A percentile compares a stretch with the other conserved stretches of the same genome.
These are phyloP conservation scores for Phytoseiulus persimilis DNA, from an alignment of 2,888 invertebrate species.

Conservation along the genomic window DNA sequence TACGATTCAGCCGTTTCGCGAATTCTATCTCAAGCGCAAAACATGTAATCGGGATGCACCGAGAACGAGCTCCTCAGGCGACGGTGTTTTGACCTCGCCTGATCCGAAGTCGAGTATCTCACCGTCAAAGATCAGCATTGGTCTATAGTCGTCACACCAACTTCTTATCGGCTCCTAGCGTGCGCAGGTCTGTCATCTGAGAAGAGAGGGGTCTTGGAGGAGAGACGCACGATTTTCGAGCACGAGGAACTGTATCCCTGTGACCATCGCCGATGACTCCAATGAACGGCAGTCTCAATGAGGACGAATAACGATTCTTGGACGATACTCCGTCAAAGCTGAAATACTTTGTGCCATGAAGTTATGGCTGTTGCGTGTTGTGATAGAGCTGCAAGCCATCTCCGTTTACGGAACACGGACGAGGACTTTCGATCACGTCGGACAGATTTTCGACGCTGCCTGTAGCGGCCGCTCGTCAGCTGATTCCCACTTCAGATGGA, in stretches of 20 bases:
- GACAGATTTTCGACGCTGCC: background rate
- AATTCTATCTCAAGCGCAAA: too few relatives aligned
- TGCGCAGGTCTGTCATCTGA: background rate
- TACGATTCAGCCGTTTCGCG: too few relatives aligned
- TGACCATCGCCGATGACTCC: background rate
- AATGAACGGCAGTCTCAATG: background rate
- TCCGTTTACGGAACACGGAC: background rate
- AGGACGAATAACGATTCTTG: background rate
- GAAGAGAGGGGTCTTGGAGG: background rate
- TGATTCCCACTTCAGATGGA: background rate
- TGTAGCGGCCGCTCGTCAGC: background rate
- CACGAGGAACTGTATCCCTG: background rate
- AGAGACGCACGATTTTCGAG: background rate
- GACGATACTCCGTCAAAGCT: background rate
- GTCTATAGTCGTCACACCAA: background rate
- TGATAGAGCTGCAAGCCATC: background rate
- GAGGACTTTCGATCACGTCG: background rate
- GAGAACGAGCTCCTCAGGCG: too few relatives aligned
- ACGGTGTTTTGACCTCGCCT: too few relatives aligned
- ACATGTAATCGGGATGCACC: too few relatives aligned
- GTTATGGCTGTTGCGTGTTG: background rate
- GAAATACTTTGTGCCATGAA: background rate
- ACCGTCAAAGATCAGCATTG: background rate
- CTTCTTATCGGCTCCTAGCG: background rate
- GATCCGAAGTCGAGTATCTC: background rate